Evolutionary conservation across 2,113 vertebrate species (phyloP), one percentile per base, ranked within the genome.

Genomic region (Copsychus sechellarum): DNA sequence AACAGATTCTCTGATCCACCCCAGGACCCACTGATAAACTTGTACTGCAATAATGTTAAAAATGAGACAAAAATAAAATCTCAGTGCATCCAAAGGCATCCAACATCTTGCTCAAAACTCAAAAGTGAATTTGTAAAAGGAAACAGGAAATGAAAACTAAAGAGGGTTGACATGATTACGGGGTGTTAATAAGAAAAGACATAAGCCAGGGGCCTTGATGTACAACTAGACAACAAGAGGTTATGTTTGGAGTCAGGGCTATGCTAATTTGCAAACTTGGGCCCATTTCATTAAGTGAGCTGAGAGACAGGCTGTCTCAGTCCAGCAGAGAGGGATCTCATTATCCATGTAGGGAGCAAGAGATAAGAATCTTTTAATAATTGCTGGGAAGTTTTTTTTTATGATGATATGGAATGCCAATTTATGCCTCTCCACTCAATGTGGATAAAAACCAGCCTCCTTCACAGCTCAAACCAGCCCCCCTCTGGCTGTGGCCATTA

Each of bases 311-410:
- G 88, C 97, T 98, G 98, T 98, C 98, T 98, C 98, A 98, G 97
- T 98, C 98, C 98, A 98, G 96, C 98, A 98, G 98, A 98, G 98
- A 98, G 95, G 96, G 98, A 96, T 97, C 98, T 98, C 98, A 98
- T 98, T 98, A 98, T 98, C 98, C 97, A 98, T 92, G 95, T 96
- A 98, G 98, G 98, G 97, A 98, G 98, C 98, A 98, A 97, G 96
- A 98, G 98, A 98, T 98, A 98, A 98, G 98, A 98, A 98, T 98
- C 98, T 98, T 98, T 98, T 98, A 98, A 98, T 98, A 98, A 98
- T 98, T 98, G 97, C 97, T 97, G 96, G 97, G 97, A 98, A 96
- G 97, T 98, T 97, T 98, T 98, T 98, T 98, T 98, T 98, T 97
- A 98, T 97, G 97, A 97, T 96, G 95, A 98, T 98, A 97, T 92